Conservation (phyloP, 2,797 vertebrate genomes). For the Huso huso region DNA sequence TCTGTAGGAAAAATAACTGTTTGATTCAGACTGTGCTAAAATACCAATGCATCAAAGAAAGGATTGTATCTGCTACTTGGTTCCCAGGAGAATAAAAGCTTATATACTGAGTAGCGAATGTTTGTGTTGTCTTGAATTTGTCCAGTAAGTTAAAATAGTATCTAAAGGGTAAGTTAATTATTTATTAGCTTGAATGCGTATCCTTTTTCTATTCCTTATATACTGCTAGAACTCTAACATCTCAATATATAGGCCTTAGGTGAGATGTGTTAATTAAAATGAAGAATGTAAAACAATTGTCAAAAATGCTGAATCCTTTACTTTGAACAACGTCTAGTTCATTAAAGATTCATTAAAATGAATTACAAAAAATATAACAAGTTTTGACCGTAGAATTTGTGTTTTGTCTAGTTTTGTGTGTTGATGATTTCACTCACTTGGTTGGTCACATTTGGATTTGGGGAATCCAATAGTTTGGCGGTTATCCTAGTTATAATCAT, state of each 20-base stretch:
- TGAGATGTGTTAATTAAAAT: constrained; percentile 27
- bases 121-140: constrained; percentile 1
- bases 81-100: background rate
- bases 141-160: constrained; percentile 18
- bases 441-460: no score
- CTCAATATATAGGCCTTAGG: constrained; percentile 17
- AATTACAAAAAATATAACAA: constrained; percentile 27
- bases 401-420: constrained; percentile 8
- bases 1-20: background rate
- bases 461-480: constrained; percentile 14
- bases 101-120: background rate
- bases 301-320: constrained; percentile 28
- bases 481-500: constrained; percentile 11
- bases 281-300: constrained; percentile 5
- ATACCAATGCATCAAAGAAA: constrained; percentile 8
- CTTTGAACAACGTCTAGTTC: constrained; percentile 28
- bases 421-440: no score
- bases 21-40: constrained; percentile 3
- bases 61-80: background rate
- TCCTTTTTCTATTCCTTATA: constrained; percentile 21
- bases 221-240: constrained; percentile 17
- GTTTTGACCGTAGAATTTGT: constrained; percentile 27
- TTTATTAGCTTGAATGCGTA: constrained; percentile 20
- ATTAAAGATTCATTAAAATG: constrained; percentile 32
- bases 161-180: constrained; percentile 28